Base-by-base conservation (phyloP, 2,797 vertebrate species). In the Fringilla coelebs region DNA sequence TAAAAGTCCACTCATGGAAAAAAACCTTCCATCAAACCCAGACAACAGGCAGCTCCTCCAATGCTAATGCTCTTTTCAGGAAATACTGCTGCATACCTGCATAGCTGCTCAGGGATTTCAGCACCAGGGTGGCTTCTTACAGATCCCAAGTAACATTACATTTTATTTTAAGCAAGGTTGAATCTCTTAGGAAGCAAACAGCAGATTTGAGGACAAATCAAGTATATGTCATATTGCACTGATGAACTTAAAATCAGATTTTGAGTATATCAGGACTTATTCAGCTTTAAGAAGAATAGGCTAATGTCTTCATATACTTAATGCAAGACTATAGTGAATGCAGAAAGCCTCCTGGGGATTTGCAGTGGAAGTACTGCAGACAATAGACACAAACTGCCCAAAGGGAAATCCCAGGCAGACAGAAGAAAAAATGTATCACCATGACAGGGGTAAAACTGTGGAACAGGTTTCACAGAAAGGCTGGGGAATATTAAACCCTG, bases 101-200 rank as follows among this genome's bases (percentile, higher is more conserved):
- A 29, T 14, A 66, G 34, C 26, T 73, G 22, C 13, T 21, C 11
- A 20, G 36, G 60, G 65, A 43, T 70, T 89, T 60, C 43, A 60
- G 48, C 40, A 48, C 15, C 10, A 21, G 5, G 43, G 7, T 19
- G 29, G 10, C 4, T 60, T 74, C 22, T 81, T 73, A 70, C 14
- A 71, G 17, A 65, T 48, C 6, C 14, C 17, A 60, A 58, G 11
- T 38, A 61, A 38, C 51, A 16, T 0, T 77, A 21, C 0, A 0
- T 57, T 46, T 71, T 31, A 41, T 70, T 88, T 74, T 74, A 34
- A 60, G 32, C 11, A 20, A 79, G 13, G 13, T 24, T 82, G 48
- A 10, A 6, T 43, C 21, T 68, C 21, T 46, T 68, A 22, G 8
- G 6, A 89, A 68, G 10, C 6, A 55, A 88, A 31, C 11, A 62